Base-by-base conservation (phyloP, 2,888 invertebrate genomes). In the Xanthia icteritia region DNA sequence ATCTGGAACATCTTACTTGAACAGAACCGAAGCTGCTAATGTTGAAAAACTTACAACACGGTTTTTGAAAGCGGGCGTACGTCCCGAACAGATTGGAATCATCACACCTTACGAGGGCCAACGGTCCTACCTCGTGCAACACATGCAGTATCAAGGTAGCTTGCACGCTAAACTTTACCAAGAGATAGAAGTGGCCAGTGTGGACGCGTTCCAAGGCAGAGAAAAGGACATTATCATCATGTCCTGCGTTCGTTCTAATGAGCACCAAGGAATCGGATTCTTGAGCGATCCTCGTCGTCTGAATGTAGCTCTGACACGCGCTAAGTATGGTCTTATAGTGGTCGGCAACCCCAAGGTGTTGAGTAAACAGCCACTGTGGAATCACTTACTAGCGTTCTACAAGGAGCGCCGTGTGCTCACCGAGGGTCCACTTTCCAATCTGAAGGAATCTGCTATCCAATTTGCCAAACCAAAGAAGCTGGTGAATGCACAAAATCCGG, bases 21-120 rank as follows among this genome's bases (percentile, higher is more conserved):
- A 99, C 95, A 97, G 99, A 86, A 99, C 99, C 0, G 99, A 99
- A 94, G 99, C 99, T 0, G 98, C 99, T 0, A 99, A 99, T 94
- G 99, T 99, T 0, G 99, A 99, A 94, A 99, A 99, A 94, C 98
- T 99, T 65, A 99, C 99, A 0, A 99, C 99, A 0, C 97, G 99
- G 65, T 99, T 99, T 93, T 95, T 99, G 72, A 98, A 99, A 88
- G 98, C 99, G 13, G 99, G 99, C 9, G 98, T 99, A 0, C 98
- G 99, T 88, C 99, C 99, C 0, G 99, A 99, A 89, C 99, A 99
- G 94, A 99, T 99, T 84, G 99, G 99, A 31, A 99, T 99, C 64
- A 99, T 99, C 83, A 99, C 99, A 0, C 99, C 99, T 0, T 99
- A 99, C 91, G 99, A 99, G 94, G 99, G 99, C 0, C 99, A 99